Evolutionary conservation across 2,888 invertebrate species (phyloP).

Genomic region (Leptogaster cylindrica): DNA sequence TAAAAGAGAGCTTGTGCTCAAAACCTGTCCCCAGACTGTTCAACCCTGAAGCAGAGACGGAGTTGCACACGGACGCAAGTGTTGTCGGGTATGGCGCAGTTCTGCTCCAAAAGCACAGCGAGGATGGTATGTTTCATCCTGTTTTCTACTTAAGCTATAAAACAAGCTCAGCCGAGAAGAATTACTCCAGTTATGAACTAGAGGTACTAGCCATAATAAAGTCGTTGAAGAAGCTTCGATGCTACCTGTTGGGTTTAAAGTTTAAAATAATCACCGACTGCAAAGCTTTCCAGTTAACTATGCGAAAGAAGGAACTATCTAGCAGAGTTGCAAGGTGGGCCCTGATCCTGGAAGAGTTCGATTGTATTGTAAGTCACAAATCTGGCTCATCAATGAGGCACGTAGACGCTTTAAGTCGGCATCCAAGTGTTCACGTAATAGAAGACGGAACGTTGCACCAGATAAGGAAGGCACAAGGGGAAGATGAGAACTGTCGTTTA

Average conservation of each 20-base stretch:
- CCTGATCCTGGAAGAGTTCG: slow-evolving; percentile 48
- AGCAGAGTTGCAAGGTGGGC: slow-evolving; percentile 50
- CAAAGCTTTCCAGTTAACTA: slow-evolving; percentile 51
- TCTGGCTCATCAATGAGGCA: slow-evolving; percentile 38
- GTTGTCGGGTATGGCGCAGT: slow-evolving; percentile 50
- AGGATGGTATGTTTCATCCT: slow-evolving; percentile 32
- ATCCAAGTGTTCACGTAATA: neutral
- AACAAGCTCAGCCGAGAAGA: neutral
- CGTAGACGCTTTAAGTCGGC: slow-evolving; percentile 42
- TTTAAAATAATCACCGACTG: slow-evolving; percentile 54
- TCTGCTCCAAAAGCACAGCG: slow-evolving; percentile 48
- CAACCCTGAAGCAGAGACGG: slow-evolving; percentile 49
- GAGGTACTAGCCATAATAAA: slow-evolving; percentile 54
- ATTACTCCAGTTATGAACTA: slow-evolving; percentile 52
- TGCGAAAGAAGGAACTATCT: slow-evolving; percentile 52
- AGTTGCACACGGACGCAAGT: slow-evolving; percentile 53
- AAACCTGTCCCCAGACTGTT: slow-evolving; percentile 51
- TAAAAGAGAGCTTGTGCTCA: slow-evolving; percentile 11
- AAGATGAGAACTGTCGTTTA: slow-evolving; percentile 35
- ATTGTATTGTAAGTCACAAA: slow-evolving; percentile 43
- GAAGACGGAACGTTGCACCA: slow-evolving; percentile 6
- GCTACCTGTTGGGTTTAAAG: slow-evolving; percentile 52
- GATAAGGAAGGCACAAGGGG: slow-evolving; percentile 36
- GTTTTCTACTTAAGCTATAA: slow-evolving; percentile 35
- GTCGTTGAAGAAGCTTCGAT: slow-evolving; percentile 53